Conservation (phyloP, 2,797 vertebrate genomes). For the Eupleurogrammus muticus region DNA sequence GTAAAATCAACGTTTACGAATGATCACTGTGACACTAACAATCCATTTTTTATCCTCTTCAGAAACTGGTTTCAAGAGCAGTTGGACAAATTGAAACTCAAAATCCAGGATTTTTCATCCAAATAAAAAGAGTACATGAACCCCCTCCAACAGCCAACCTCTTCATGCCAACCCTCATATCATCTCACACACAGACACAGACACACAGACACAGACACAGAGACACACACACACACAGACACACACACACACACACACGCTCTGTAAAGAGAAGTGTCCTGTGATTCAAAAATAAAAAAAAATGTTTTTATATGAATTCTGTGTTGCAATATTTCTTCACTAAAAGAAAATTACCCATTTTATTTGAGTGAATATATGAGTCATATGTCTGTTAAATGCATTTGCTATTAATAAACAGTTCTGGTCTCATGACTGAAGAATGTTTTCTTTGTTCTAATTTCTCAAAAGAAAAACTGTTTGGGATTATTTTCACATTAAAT, state of each 20-base stretch:
- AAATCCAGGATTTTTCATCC: fast-evolving
- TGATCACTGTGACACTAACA: background rate
- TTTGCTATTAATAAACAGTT: constrained; percentile 16
- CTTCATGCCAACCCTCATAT: background rate
- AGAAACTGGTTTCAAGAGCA: constrained; percentile 62
- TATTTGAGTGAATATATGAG: background rate
- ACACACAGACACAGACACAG: background rate
- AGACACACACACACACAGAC: background rate
- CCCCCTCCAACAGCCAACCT: constrained; percentile 12
- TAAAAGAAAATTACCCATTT: constrained; percentile 7
- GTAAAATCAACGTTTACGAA: background rate
- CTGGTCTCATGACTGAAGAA: background rate
- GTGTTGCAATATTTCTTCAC: constrained; percentile 19
- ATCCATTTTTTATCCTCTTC: background rate
- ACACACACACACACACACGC: constrained; percentile 2
- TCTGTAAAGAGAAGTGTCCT: constrained; percentile 9
- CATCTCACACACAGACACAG: too few species aligned
- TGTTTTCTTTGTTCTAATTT: background rate
- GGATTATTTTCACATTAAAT: background rate
- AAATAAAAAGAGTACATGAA: background rate
- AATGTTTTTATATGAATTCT: constrained; percentile 13
- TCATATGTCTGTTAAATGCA: background rate
- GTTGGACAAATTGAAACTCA: background rate
- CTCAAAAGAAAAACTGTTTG: too few species aligned
- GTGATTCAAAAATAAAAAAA: constrained; percentile 30